A percentile compares a stretch with the other conserved stretches of the same genome.
Evolutionary conservation across 2,888 invertebrate species (phyloP).

Genomic region (Chymomyza fuscimana): DNA sequence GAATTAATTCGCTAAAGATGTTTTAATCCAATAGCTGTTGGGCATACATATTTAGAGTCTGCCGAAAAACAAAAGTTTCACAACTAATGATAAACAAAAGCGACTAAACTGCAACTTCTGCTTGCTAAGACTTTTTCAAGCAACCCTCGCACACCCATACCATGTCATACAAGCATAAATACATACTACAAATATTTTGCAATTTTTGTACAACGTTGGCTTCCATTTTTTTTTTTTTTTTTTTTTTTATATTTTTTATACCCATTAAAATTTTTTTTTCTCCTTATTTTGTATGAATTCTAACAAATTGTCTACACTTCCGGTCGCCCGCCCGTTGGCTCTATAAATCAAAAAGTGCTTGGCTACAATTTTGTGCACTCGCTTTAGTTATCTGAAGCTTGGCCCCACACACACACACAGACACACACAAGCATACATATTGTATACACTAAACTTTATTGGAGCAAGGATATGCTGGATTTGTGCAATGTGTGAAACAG

Average conservation of each 20-base stretch:
- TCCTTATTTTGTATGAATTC: constrained; percentile 55
- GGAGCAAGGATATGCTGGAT: no score
- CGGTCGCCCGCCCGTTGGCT: constrained; percentile 48
- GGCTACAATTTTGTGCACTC: constrained; percentile 71
- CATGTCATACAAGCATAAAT: not conserved
- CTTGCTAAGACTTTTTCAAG: not conserved
- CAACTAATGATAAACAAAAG: no score
- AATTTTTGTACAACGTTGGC: constrained; percentile 5
- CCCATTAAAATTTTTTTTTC: constrained; percentile 44
- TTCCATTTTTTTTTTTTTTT: constrained; percentile 3
- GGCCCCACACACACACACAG: constrained; percentile 27
- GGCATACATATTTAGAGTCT: no score
- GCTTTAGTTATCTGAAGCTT: constrained; percentile 58
- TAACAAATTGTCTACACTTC: constrained; percentile 74
- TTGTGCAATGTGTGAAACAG: no score
- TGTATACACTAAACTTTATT: not conserved
- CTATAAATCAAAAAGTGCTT: constrained; percentile 70
- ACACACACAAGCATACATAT: constrained; percentile 12
- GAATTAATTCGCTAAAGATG: no score
- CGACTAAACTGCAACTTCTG: no score
- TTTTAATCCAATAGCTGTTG: no score
- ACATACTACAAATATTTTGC: not conserved
- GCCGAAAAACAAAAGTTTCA: no score
- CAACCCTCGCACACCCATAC: not conserved
- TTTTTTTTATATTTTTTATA: constrained; percentile 8